A percentile compares a stretch with the other conserved stretches of the same genome.
These are phyloP conservation scores for Leptatherina wallacei DNA, from an alignment of 2,797 vertebrate species.

Conservation along the genomic window DNA sequence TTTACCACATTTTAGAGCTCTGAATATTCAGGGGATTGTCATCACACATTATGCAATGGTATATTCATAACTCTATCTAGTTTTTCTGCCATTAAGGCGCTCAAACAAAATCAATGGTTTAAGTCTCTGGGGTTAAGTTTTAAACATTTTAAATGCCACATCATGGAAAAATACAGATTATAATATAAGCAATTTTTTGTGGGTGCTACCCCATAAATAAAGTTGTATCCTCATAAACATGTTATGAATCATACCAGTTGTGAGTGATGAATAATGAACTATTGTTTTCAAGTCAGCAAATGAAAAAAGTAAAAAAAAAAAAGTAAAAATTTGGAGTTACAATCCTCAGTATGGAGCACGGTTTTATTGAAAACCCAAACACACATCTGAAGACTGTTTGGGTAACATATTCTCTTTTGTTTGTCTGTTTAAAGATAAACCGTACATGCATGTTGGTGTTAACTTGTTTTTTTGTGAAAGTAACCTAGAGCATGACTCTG, in stretches of 20 bases:
- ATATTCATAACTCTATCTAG: constrained; percentile 28
- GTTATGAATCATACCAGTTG: background rate
- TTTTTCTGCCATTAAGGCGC: constrained; percentile 18
- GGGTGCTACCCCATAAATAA: background rate
- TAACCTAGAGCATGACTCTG: background rate
- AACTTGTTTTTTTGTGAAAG: background rate
- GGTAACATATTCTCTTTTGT: no score
- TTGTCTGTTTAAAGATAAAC: no score
- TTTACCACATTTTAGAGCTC: constrained; percentile 14
- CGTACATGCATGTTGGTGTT: background rate
- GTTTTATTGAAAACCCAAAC: background rate
- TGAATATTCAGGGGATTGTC: constrained; percentile 38
- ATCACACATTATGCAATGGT: constrained; percentile 14
- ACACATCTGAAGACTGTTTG: background rate
- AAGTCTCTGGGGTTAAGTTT: background rate
- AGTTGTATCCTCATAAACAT: background rate
- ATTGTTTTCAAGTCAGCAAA: background rate
- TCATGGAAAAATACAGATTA: background rate
- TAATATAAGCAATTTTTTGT: background rate
- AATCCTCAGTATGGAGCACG: background rate
- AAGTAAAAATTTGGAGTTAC: background rate
- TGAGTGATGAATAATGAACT: background rate
- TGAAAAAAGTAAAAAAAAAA: background rate
- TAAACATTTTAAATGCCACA: background rate
- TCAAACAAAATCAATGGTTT: background rate